Evolutionary conservation across 2,113 vertebrate species (phyloP), one percentile per base, ranked within the genome.

Genomic region (Eulemur rufifrons): DNA sequence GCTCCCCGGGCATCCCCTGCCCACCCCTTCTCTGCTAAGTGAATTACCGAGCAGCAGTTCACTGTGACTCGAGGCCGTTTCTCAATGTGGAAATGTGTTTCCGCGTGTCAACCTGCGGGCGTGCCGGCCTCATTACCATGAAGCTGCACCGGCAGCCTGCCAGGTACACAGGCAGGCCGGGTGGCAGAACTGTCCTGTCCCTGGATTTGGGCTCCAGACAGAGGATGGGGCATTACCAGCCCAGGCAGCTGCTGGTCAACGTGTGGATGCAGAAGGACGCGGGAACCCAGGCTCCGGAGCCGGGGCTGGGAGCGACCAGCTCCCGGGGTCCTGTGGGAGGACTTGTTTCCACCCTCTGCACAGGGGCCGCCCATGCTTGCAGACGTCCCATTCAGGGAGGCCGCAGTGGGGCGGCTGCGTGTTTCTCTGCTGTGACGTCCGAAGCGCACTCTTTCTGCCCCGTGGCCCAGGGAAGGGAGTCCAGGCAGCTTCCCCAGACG

Each of bases 241-340:
- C 50, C 47, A 6, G 64, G 80, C 47, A 10, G 71, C 78, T 6
- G 50, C 61, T 23, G 37, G 20, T 25, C 11, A 25, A 25, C 4
- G 42, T 8, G 0, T 0, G 5, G 52, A 4, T 14, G 61, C 37
- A 21, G 4, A n/a, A 45, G 8, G 1, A 6, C 8, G 0, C 0
- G 21, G 0, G 25, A 34, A 39, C 69, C 45, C 10, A 1, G 52
- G 34, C 34, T 78, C 52, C 83, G 59, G 23, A 68, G 59, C 74
- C 29, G 2, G 76, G 21, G 39, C 34, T 29, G 61, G 77, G 71
- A 9, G 0, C n/a, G 45, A 29, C 0, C 2, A 29, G 91, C 11
- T 63, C 23, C 59, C 7, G 32, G 63, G 42, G 2, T 3, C 25
- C 74, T 77, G 42, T 20, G 1, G 0, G 34, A 25, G 29, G 42